Base-by-base conservation (phyloP, 1,140 invertebrate species). In the Episyrphus balteatus region DNA sequence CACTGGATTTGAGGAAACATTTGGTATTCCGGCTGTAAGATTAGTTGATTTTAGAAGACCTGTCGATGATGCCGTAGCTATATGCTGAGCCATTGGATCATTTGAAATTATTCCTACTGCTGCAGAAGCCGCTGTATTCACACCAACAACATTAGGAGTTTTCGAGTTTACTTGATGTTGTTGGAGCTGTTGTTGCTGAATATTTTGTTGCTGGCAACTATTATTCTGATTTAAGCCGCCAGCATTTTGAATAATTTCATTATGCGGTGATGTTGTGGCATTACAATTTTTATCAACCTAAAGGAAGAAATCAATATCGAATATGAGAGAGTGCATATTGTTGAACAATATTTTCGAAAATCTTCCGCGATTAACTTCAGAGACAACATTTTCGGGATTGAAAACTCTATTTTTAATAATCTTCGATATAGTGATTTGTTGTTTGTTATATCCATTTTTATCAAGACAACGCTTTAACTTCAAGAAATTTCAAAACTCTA, bases 241-340 rank as follows among this genome's bases (percentile, higher is more conserved):
- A 10, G 50, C 19, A 42, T 59, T 58, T 43, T 57, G 55, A 31
- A 54, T 21, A 18, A 26, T 48, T 33, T 45, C 21, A 32, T 58
- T 59, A 31, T 14, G 51, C 45, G 46, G 66, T 46, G 44, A 61
- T 53, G 61, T 51, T 44, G 82, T 84, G 11, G 81, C 80, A 70
- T 85, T 86, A 59, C 81, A 83, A 64, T 86, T 85, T 59, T 80
- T 82, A 62, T 86, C 82, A 36, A 76, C 66, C 54, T 63, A 45
- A 36, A 51, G 44, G 45, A 51, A 49, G 44, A 42, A 17, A 14
- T 39, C 14, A 14, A 31, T 26, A 26, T 26, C 21, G 21, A 26
- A 26, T 8, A 26, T 26, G 8, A 26, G 21, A 26, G 21, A 26
- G 21, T 26, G 21, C 21, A 26, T 5, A 26, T 26, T 26, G 21